Conservation (phyloP, 2,113 vertebrate genomes). For the Brevimyrus niger region DNA sequence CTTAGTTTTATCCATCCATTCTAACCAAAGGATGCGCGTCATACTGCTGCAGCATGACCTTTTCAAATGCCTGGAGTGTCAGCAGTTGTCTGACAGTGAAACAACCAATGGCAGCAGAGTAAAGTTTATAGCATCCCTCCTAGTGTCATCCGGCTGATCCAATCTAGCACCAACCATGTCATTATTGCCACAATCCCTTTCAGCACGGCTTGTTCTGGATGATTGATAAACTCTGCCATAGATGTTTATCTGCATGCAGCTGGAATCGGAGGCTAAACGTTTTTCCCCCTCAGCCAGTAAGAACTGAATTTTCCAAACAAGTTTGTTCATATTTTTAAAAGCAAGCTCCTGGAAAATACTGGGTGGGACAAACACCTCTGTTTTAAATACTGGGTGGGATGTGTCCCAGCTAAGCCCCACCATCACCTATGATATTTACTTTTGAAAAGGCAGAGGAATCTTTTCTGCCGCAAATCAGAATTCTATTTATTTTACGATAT, state of each 20-base stretch:
- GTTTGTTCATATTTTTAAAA: too few species aligned
- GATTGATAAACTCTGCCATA: not conserved
- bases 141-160: not conserved
- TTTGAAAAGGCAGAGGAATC: not conserved
- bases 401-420: too few species aligned
- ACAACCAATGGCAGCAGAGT: not conserved
- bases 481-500: not conserved
- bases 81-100: not conserved
- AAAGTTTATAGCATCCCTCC: not conserved
- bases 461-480: not conserved
- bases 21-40: not conserved
- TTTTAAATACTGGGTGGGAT: not conserved
- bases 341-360: too few species aligned
- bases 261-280: not conserved
- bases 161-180: not conserved
- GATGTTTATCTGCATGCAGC: not conserved
- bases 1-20: not conserved
- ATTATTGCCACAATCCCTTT: not conserved
- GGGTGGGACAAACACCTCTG: too few species aligned
- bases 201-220: not conserved
- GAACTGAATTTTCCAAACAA: too few species aligned
- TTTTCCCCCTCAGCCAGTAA: too few species aligned
- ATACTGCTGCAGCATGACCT: not conserved
- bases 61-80: not conserved
- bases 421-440: too few species aligned